Conservation (phyloP, 2,888 invertebrate genomes). For the Volucella zonaria region DNA sequence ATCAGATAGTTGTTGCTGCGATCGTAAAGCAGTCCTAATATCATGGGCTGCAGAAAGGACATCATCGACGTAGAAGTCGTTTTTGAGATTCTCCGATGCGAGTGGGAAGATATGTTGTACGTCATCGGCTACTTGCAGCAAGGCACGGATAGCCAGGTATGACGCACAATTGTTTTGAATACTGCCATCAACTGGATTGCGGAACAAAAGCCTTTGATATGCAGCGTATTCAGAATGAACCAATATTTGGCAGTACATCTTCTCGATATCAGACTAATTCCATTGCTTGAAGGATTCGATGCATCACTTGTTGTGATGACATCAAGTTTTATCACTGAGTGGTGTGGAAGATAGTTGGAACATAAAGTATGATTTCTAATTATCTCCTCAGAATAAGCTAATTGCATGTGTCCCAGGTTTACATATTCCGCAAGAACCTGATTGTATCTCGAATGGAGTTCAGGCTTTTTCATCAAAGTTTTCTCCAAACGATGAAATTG, state of each 20-base stretch:
- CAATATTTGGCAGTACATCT: too few species aligned
- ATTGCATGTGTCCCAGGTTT: conserved; percentile 17
- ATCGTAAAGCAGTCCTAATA: conserved; percentile 16
- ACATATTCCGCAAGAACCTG: conserved; percentile 25
- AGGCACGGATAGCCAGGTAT: too few species aligned
- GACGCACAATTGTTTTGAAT: too few species aligned
- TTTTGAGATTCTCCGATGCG: conserved; percentile 31
- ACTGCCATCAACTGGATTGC: too few species aligned
- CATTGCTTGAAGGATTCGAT: too few species aligned
- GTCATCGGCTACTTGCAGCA: too few species aligned
- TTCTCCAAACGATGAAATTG: not conserved
- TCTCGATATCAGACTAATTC: too few species aligned
- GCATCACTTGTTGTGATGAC: too few species aligned
- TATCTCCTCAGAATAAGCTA: not conserved
- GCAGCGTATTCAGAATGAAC: too few species aligned
- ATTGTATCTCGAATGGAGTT: not conserved
- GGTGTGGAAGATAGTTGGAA: conserved; percentile 23
- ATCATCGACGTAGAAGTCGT: conserved; percentile 59
- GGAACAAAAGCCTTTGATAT: too few species aligned
- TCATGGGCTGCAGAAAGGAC: conserved; percentile 40
- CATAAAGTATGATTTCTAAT: not conserved
- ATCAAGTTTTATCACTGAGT: conserved; percentile 19
- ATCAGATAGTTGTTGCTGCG: too few species aligned
- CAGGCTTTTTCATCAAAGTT: not conserved
- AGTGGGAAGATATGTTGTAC: conserved; percentile 5